A percentile compares a stretch with the other conserved stretches of the same genome.
These are phyloP conservation scores for Chlamydotis undulata DNA, from an alignment of 2,113 vertebrate species.

Conservation along the genomic window DNA sequence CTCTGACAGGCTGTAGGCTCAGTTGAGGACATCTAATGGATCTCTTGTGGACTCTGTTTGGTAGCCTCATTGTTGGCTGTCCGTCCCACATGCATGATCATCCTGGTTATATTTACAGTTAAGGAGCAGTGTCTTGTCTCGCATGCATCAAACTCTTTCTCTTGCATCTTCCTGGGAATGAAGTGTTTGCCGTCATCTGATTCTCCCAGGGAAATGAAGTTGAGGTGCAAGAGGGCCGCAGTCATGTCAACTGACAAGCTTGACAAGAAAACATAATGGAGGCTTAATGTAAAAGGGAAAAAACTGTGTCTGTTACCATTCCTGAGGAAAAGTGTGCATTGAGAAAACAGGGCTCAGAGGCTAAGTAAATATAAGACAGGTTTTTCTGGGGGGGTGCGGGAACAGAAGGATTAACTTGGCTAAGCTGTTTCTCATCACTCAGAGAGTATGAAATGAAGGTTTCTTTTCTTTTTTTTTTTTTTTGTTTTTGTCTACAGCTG, in stretches of 20 bases:
- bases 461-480: not conserved
- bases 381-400: not conserved
- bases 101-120: not conserved
- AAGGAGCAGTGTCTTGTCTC: not conserved
- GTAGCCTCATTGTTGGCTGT: not conserved
- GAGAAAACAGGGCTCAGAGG: not conserved
- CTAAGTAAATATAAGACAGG: not conserved
- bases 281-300: not conserved
- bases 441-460: not conserved
- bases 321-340: not conserved
- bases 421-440: not conserved
- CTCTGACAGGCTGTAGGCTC: not conserved
- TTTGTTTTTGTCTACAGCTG: not conserved
- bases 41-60: not conserved
- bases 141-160: not conserved
- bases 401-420: not conserved
- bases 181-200: not conserved
- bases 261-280: not conserved
- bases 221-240: not conserved
- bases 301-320: not conserved
- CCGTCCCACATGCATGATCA: not conserved
- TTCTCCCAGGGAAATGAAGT: not conserved
- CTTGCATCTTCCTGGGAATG: not conserved
- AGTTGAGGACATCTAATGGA: not conserved
- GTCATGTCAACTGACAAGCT: not conserved